phyloP scores from a whole-genome alignment of 2,888 invertebrate genomes.

The Amiota minor region DNA sequence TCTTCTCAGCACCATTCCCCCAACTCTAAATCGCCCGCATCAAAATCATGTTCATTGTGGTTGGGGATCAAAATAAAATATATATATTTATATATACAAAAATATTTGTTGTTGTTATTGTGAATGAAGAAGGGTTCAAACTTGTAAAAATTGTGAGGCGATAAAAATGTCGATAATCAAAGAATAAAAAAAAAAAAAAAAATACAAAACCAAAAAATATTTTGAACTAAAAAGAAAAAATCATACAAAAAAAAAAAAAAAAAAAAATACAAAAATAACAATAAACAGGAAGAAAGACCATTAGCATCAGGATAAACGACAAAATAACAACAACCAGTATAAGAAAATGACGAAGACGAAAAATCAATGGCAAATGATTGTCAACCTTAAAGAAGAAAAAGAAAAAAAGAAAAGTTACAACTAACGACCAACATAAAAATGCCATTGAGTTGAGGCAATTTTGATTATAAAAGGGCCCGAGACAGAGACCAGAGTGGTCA shows the following conservation, averaged over 20 bases:
- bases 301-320: constrained; percentile 24
- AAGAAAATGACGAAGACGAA: constrained; percentile 34
- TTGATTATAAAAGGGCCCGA: constrained; percentile 22
- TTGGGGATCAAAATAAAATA: not conserved
- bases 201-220: not conserved
- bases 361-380: constrained; percentile 31
- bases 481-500: constrained; percentile 24
- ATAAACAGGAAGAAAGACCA: constrained; percentile 47
- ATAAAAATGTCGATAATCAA: constrained; percentile 52
- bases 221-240: not conserved
- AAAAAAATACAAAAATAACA: constrained; percentile 37
- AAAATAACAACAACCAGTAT: constrained; percentile 11
- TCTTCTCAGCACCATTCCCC: too few species aligned
- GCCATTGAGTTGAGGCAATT: constrained; percentile 41
- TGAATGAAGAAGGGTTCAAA: constrained; percentile 28
- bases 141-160: constrained; percentile 50
- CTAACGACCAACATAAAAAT: constrained; percentile 47
- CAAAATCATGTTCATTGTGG: constrained; percentile 19
- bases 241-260: not conserved
- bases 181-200: constrained; percentile 33
- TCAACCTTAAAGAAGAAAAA: not conserved
- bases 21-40: too few species aligned
- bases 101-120: not conserved
- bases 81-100: not conserved
- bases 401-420: not conserved